These are phyloP conservation scores for Myotis lucifugus DNA, from an alignment of 2,113 vertebrate species.

Conservation along the genomic window DNA sequence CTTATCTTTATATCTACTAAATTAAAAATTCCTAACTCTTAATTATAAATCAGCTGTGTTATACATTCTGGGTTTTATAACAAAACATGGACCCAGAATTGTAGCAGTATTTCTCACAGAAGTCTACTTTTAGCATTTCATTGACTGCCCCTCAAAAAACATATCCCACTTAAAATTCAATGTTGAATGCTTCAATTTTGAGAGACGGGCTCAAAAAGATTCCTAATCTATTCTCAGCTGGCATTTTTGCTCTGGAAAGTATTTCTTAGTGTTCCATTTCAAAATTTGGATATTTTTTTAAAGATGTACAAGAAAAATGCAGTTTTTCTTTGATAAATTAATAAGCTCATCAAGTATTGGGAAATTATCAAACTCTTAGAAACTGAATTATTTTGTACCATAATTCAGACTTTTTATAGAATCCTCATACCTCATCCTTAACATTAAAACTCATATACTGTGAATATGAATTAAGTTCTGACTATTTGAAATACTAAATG, in stretches of 20 bases:
- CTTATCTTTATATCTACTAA: slow-evolving; percentile 51
- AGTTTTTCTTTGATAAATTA: background rate
- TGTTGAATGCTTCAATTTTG: background rate
- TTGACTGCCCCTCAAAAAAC: background rate
- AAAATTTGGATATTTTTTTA: slow-evolving; percentile 50
- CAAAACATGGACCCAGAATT: background rate
- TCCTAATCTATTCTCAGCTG: slow-evolving; percentile 46
- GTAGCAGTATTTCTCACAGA: slow-evolving; percentile 24
- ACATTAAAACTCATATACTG: slow-evolving; percentile 46
- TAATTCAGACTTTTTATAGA: slow-evolving; percentile 54
- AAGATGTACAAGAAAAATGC: slow-evolving; percentile 14
- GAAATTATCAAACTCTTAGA: slow-evolving; percentile 12
- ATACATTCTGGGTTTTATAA: background rate
- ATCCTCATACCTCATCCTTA: background rate
- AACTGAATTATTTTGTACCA: background rate
- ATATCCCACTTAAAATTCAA: slow-evolving; percentile 32
- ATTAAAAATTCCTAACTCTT: slow-evolving; percentile 40
- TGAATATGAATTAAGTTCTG: background rate
- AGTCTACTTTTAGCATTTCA: background rate
- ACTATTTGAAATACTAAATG: slow-evolving; percentile 33
- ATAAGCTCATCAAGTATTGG: slow-evolving; percentile 33
- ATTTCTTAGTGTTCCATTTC: slow-evolving; percentile 39
- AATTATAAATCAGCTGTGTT: slow-evolving; percentile 18
- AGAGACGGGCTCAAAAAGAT: background rate
- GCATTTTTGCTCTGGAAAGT: slow-evolving; percentile 35